Base-by-base conservation (phyloP, 2,888 invertebrate genomes). In the Nomada goodeniana region DNA sequence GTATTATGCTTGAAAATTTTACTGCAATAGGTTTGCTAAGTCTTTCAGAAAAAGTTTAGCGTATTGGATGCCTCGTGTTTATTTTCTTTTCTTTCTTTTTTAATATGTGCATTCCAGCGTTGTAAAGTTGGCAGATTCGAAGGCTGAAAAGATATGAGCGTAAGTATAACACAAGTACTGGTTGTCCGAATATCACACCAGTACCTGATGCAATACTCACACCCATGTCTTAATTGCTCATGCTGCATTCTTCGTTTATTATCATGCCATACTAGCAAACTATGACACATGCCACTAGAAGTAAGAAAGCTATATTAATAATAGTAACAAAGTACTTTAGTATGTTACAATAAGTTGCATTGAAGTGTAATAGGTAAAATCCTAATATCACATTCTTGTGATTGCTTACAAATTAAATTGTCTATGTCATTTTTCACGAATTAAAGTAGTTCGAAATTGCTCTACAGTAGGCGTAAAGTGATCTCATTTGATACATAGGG, bases 181-280 rank as follows among this genome's bases (percentile, higher is more conserved):
- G 96, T 96, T 88, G 92, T 94, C 92, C 93, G 92, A 91, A 91
- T 85, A 86, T 88, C 91, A 92, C 92, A 97, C 98, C 98, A 98
- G 98, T 98, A 98, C 98, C 98, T 98, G 98, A 98, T 98, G 98
- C 98, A 98, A 98, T 98, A 98, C 98, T 98, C 98, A 98, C 95
- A 95, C 95, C 95, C 96, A 95, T 95, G 95, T 95, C 94, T 94
- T 95, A 88, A 85, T 90, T 87, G 82, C 80, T 91, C 93, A 93
- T 92, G 92, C 92, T 91, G 92, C 93, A 93, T 92, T 93, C 95
- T 90, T 91, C 91, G 89, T 91, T 93, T 92, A 91, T 93, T 92
- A 91, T 91, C 94, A 94, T 94, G 94, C 94, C 85, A 90, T 91
- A 89, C 89, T 90, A 90, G 87, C 84, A 85, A 89, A 89, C 86